Conservation (phyloP, 2,113 vertebrate genomes). For the Prionailurus viverrinus region DNA sequence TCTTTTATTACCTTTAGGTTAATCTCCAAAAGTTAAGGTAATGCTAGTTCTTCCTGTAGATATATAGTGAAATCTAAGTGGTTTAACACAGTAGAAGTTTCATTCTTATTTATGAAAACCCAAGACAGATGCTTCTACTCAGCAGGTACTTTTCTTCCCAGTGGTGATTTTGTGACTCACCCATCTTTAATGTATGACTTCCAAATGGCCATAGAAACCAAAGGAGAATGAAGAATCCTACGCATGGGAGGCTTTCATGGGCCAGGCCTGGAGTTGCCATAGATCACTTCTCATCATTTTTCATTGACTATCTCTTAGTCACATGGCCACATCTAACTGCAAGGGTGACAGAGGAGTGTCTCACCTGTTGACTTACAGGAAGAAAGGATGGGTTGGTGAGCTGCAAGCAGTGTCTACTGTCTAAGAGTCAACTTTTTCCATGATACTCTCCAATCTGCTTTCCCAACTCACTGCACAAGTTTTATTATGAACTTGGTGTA, state of each 20-base stretch:
- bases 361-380: neutral
- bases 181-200: neutral
- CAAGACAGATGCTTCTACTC: neutral
- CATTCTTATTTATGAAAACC: neutral
- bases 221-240: neutral
- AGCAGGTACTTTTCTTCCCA: neutral
- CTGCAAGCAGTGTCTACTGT: neutral
- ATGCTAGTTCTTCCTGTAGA: neutral
- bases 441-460: neutral
- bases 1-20: neutral
- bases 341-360: neutral
- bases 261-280: too few relatives aligned
- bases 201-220: neutral
- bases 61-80: neutral
- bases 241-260: neutral
- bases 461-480: neutral
- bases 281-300: neutral
- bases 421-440: neutral
- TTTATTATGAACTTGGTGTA: neutral
- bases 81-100: neutral
- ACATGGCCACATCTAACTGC: neutral
- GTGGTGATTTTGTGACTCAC: neutral
- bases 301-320: neutral
- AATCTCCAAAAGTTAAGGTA: neutral
- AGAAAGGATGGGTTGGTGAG: neutral